Base-by-base conservation (phyloP, 1,140 invertebrate genomes). In the Manduca sexta region DNA sequence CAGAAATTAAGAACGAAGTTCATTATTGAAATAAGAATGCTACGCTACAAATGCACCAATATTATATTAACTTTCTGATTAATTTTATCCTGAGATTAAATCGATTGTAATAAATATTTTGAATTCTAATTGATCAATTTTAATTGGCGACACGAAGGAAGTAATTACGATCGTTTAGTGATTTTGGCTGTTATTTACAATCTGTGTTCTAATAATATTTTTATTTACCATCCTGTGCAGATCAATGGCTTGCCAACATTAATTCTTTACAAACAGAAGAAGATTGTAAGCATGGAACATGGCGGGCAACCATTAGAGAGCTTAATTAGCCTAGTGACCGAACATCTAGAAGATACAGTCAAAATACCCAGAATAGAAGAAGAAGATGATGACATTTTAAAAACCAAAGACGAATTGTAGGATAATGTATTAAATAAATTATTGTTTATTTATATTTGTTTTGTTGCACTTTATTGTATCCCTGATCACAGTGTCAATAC, bases 181-280 rank as follows among this genome's bases (percentile, higher is more conserved):
- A n/a, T n/a, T n/a, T n/a, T n/a, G n/a, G n/a, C n/a, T n/a, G n/a
- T n/a, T n/a, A n/a, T n/a, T n/a, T n/a, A n/a, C n/a, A n/a, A n/a
- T n/a, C n/a, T n/a, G n/a, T n/a, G n/a, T n/a, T n/a, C n/a, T n/a
- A n/a, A n/a, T n/a, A n/a, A n/a, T n/a, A n/a, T n/a, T n/a, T n/a
- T n/a, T n/a, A 26, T 5, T 26, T 8, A 26, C 8, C 8, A 8
- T 63, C 56, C 43, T 26, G 33, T 69, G 49, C 50, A 84, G 81
- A 78, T 84, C 47, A 78, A 64, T 38, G 64, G 69, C 8, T 56
- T 80, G 3, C 81, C 81, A 6, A 84, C 81, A 3, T 45, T 83
- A 33, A 69, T 81, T 12, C 40, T 84, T 4, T 84, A 84, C 49
- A 83, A 77, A 52, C 55, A 80, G n/a, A 83, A 82, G 45, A 77